Percentiles rank a stretch among this genome's conserved stretches.
phyloP scores from a whole-genome alignment of 2,797 vertebrate genomes.

The Hydrophis major region DNA sequence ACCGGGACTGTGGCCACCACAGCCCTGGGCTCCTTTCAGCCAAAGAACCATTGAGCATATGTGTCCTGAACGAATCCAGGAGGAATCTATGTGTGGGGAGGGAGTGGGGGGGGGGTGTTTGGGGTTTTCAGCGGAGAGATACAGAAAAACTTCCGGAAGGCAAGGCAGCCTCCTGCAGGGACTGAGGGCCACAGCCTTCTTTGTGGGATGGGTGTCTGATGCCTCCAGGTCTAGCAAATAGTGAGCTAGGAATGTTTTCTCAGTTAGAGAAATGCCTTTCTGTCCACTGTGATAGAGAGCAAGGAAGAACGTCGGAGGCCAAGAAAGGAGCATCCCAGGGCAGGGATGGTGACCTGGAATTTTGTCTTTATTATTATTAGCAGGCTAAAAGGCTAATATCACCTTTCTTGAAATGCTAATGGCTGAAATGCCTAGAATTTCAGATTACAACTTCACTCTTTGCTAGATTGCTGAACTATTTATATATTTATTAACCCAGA shows the following conservation, averaged over 20 bases:
- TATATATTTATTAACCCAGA: neutral
- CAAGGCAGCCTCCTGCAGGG: neutral
- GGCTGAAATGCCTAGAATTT: neutral
- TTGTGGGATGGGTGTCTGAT: neutral
- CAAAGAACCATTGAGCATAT: fast-evolving
- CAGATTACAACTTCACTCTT: neutral
- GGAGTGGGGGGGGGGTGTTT: neutral
- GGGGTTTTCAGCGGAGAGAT: neutral
- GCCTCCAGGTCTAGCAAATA: neutral
- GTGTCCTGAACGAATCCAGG: neutral
- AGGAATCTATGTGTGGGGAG: neutral
- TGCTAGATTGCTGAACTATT: neutral
- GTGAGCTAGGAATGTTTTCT: neutral
- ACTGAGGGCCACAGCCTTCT: neutral
- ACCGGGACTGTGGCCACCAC: neutral
- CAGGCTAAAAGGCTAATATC: neutral
- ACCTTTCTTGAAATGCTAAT: neutral
- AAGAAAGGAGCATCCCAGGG: neutral
- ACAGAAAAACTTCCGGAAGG: neutral
- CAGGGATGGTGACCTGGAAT: neutral
- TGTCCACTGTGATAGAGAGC: neutral
- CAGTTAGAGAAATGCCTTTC: neutral
- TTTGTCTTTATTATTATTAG: neutral
- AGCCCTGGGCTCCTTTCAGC: neutral
- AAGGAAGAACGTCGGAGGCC: neutral